Evolutionary conservation across 1,140 invertebrate genomes (phyloP).

Genomic region (Papilio machaon): DNA sequence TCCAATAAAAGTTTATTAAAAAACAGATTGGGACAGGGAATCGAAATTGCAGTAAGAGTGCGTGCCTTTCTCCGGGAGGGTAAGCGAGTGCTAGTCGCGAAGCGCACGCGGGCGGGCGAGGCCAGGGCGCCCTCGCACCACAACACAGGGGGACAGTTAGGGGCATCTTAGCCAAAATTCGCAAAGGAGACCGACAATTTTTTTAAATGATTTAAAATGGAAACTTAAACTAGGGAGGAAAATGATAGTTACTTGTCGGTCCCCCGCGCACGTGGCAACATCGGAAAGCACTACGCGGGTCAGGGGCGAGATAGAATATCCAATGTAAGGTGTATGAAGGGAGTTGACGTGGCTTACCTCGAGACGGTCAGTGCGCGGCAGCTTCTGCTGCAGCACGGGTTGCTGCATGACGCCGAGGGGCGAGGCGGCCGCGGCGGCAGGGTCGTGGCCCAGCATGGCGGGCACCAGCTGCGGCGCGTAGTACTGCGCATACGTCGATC

Average conservation of each 20-base stretch:
- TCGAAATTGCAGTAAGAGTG: constrained; percentile 58
- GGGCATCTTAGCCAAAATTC: constrained; percentile 56
- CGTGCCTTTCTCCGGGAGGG: constrained; percentile 65
- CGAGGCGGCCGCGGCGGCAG: constrained; percentile 88
- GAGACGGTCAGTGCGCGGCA: constrained; percentile 96
- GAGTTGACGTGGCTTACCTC: constrained; percentile 86
- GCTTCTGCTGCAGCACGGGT: constrained; percentile 93
- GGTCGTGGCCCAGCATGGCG: constrained; percentile 91
- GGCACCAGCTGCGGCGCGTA: constrained; percentile 94
- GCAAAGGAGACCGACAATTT: constrained; percentile 63
- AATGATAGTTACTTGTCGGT: constrained; percentile 49
- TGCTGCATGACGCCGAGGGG: constrained; percentile 88
- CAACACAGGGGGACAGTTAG: constrained; percentile 65
- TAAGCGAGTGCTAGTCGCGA: constrained; percentile 79
- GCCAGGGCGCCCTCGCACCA: constrained; percentile 65
- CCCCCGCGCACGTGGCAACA: constrained; percentile 64
- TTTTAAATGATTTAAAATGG: constrained; percentile 21
- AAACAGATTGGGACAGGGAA: not conserved
- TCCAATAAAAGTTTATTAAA: not conserved
- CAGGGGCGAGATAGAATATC: constrained; percentile 37
- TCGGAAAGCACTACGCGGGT: constrained; percentile 66
- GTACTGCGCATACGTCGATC: constrained; percentile 93
- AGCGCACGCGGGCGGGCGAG: constrained; percentile 69
- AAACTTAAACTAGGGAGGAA: not conserved
- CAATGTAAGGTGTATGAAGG: constrained; percentile 34